Conservation (phyloP, 2,888 invertebrate genomes). For the Lucinisca nassula region DNA sequence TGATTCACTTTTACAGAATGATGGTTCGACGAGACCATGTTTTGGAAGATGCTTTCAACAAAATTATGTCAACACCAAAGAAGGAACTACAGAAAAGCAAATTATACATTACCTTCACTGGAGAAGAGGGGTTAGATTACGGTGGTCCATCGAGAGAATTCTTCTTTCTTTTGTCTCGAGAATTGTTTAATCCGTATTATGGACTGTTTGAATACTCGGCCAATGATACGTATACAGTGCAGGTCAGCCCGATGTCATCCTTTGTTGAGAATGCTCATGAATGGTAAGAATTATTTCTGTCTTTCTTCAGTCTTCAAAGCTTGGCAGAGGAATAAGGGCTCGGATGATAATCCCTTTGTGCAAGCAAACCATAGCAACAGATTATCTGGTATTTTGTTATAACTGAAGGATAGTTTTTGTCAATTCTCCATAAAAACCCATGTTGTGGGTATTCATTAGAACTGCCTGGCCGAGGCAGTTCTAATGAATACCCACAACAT, state of each 20-base stretch:
- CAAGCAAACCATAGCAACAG: too few species aligned
- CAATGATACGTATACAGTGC: constrained; percentile 98
- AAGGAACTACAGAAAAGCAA: constrained; percentile 98
- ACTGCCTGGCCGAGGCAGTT: too few species aligned
- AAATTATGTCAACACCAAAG: constrained; percentile 98
- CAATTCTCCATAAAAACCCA: too few species aligned
- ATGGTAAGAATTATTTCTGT: constrained; percentile 92
- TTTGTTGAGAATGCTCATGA: constrained; percentile 99
- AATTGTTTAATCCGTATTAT: constrained; percentile 99
- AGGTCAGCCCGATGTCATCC: constrained; percentile 95
- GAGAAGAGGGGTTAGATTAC: constrained; percentile 99
- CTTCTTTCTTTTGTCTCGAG: constrained; percentile 98
- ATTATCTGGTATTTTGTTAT: too few species aligned
- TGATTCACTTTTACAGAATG: constrained; percentile 90
- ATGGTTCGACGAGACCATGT: constrained; percentile 97
- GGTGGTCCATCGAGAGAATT: constrained; percentile 99
- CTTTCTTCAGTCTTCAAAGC: too few species aligned
- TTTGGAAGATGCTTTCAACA: constrained; percentile 98
- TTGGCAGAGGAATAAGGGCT: too few species aligned
- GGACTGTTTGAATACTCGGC: constrained; percentile 99
- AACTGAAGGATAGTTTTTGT: too few species aligned
- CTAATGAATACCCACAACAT: too few species aligned
- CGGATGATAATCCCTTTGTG: too few species aligned
- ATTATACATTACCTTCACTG: constrained; percentile 94
- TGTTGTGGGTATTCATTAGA: too few species aligned